These are phyloP conservation scores for Andrena bicolor DNA, from an alignment of 2,888 invertebrate species.

Conservation along the genomic window DNA sequence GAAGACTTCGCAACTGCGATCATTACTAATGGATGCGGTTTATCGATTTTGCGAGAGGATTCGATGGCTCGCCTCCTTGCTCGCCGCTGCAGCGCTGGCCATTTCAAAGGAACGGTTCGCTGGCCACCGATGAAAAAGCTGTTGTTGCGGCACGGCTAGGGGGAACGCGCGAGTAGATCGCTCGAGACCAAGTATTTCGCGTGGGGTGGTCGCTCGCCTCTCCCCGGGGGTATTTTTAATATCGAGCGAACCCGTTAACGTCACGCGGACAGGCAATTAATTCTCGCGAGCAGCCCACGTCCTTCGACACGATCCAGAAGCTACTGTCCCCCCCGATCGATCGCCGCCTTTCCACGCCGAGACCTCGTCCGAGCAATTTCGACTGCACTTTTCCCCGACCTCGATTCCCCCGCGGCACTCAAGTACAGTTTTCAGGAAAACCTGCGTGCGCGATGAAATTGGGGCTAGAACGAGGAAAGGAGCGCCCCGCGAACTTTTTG, in stretches of 20 bases:
- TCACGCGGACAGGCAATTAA: neutral
- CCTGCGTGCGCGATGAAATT: conserved; percentile 41
- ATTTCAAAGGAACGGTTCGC: conserved; percentile 31
- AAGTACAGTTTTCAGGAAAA: conserved; percentile 28
- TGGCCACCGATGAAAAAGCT: neutral
- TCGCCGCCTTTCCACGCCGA: too few species aligned
- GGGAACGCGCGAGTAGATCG: conserved; percentile 17
- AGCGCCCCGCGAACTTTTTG: conserved; percentile 17
- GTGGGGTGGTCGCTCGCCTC: neutral
- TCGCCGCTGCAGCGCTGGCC: conserved; percentile 12
- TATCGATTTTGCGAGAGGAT: conserved; percentile 48
- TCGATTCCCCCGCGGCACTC: neutral
- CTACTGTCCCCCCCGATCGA: neutral
- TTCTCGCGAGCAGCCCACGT: neutral
- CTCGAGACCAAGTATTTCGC: conserved; percentile 11
- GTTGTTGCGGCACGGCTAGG: conserved; percentile 8
- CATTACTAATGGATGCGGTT: conserved; percentile 44
- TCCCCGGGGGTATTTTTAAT: conserved; percentile 8
- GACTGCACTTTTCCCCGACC: conserved; percentile 3
- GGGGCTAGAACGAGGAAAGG: conserved; percentile 28
- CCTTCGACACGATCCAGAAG: conserved; percentile 8
- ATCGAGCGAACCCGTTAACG: neutral
- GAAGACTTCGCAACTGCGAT: conserved; percentile 37
- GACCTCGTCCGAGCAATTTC: neutral
- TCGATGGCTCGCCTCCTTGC: conserved; percentile 25